These are phyloP conservation scores for Tympanuchus pallidicinctus DNA, from an alignment of 2,113 vertebrate genomes.

Conservation along the genomic window DNA sequence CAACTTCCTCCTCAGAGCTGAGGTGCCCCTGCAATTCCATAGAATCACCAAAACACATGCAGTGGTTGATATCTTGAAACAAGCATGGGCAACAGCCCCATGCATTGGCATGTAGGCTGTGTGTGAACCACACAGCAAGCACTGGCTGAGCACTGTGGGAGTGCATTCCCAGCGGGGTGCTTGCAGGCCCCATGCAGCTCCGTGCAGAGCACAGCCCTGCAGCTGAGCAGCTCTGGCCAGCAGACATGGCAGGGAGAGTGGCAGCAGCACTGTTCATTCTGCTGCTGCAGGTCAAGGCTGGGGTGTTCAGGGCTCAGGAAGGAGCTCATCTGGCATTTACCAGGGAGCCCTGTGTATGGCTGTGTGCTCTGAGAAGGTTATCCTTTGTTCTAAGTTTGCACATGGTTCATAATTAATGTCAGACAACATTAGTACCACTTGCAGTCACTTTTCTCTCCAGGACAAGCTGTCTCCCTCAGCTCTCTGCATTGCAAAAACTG, in stretches of 20 bases:
- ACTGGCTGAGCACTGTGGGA: accelerated
- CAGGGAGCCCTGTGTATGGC: no score
- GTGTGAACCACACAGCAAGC: no score
- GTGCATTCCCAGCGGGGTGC: accelerated
- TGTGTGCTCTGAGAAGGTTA: background rate
- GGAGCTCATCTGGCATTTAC: background rate
- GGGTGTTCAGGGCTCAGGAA: accelerated
- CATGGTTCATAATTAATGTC: background rate
- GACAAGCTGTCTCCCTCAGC: background rate
- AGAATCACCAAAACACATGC: background rate
- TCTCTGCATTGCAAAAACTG: background rate
- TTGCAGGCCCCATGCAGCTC: background rate
- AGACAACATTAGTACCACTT: background rate
- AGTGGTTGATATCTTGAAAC: background rate
- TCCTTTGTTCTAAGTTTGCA: background rate
- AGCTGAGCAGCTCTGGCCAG: background rate
- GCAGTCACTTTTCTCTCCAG: background rate
- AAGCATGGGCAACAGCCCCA: background rate
- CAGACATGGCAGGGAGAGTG: accelerated
- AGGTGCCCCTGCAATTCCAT: background rate
- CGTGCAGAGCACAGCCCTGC: background rate
- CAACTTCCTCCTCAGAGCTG: background rate
- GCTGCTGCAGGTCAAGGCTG: background rate
- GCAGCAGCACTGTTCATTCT: accelerated
- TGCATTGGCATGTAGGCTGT: accelerated